These are phyloP conservation scores for Nyctibius grandis DNA, from an alignment of 2,797 vertebrate genomes.

Conservation along the genomic window DNA sequence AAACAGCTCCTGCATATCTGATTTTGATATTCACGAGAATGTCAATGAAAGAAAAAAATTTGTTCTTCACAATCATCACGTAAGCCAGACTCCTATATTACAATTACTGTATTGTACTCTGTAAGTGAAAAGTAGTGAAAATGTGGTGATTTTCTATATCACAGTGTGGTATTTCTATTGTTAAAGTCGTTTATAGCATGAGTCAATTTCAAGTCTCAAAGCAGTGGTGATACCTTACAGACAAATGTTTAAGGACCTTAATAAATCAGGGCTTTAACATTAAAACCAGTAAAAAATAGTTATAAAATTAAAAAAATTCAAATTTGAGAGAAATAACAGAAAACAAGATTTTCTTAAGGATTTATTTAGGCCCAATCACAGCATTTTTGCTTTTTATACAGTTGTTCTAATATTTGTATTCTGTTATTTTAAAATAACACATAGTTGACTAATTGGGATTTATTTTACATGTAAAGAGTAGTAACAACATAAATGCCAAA, in stretches of 20 bases:
- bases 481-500: background rate
- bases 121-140: background rate
- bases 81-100: background rate
- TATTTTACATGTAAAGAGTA: background rate
- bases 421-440: background rate
- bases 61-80: background rate
- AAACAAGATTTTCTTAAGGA: background rate
- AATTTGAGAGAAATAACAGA: background rate
- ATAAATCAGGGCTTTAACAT: background rate
- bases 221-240: background rate
- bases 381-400: background rate
- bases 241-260: background rate
- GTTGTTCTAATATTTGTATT: background rate
- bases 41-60: background rate
- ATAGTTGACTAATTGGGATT: background rate
- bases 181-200: background rate
- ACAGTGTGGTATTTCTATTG: background rate
- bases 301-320: background rate
- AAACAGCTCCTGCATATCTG: background rate
- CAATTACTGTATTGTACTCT: background rate
- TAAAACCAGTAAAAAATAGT: background rate
- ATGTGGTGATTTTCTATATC: background rate
- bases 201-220: background rate
- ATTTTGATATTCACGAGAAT: background rate
- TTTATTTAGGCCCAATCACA: background rate